Base-by-base conservation (phyloP, 2,797 vertebrate genomes). In the Brachymystax lenok region DNA sequence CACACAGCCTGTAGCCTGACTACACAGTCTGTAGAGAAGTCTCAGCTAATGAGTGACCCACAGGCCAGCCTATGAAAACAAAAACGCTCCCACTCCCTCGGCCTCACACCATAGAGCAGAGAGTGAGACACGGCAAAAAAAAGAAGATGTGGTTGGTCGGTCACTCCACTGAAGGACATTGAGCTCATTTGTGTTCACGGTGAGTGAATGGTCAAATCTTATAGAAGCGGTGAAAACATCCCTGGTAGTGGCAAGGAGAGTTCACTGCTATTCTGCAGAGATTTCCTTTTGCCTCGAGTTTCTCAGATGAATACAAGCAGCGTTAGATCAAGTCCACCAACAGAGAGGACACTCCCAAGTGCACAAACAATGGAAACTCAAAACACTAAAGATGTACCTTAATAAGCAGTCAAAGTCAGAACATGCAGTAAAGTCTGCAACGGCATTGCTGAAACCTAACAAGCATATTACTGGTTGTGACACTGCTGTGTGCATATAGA, bases 21-120 rank as follows among this genome's bases (percentile, higher is more conserved):
- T 12, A n/a, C 30, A 59, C 56, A 59, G 14, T 52, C 46, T 71
- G 40, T n/a, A 30, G 21, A 16, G 24, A 28, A 17, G 24, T 30
- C 24, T 52, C 27, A 17, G 27, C 64, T 71, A 54, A 71, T 71
- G 70, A 71, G 12, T 14, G 50, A 17, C n/a, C 51, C 51, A 28
- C 24, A 21, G 70, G 28, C 71, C 52, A 35, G 71, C 51, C 70
- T 54, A 51, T 14, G 35, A 71, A 71, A 71, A 71, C 50, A 72
- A 52, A 52, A 35, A 27, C 28, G 16, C 27, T 16, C 27, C 16
- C 71, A 14, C 17, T 30, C 12, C 24, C 21, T 10, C 13, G 28
- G 27, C 63, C 24, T 16, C 63, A 27, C 27, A 14, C 27, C 19
- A 21, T 6, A n/a, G n/a, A n/a, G n/a, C 59, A 63, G 8, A 21